Conservation (phyloP, 2,113 vertebrate species). For the Gracilinanus agilis region DNA sequence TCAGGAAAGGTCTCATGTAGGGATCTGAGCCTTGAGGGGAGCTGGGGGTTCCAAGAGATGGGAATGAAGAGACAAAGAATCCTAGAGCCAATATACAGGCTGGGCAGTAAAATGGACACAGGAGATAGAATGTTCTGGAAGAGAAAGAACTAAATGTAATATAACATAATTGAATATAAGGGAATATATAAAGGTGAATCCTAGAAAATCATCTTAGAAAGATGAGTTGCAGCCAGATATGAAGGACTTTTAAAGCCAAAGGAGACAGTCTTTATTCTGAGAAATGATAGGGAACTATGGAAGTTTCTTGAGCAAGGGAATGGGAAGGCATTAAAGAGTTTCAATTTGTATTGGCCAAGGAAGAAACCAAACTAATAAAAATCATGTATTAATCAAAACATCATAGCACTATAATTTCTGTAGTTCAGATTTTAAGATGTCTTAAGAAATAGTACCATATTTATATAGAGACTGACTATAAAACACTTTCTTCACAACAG, state of each 20-base stretch:
- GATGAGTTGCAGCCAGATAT: background rate
- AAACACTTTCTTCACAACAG: background rate
- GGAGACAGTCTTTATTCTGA: background rate
- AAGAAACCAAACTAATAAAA: background rate
- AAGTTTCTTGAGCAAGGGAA: background rate
- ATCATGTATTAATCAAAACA: background rate
- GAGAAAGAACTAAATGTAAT: background rate
- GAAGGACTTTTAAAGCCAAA: background rate
- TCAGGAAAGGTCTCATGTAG: background rate
- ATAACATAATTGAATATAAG: background rate
- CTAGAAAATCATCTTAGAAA: background rate
- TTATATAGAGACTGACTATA: background rate
- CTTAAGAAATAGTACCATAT: background rate
- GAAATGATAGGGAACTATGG: background rate
- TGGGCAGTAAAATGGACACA: background rate
- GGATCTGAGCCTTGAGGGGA: background rate
- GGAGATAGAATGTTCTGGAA: background rate
- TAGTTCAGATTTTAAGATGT: background rate
- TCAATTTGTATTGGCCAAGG: background rate
- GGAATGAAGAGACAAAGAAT: background rate
- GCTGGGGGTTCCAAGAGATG: background rate
- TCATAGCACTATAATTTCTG: background rate
- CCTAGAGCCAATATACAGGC: no score
- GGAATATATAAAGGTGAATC: background rate
- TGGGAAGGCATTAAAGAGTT: background rate